Evolutionary conservation across 2,113 vertebrate genomes (phyloP).

Genomic region (Carassius auratus): DNA sequence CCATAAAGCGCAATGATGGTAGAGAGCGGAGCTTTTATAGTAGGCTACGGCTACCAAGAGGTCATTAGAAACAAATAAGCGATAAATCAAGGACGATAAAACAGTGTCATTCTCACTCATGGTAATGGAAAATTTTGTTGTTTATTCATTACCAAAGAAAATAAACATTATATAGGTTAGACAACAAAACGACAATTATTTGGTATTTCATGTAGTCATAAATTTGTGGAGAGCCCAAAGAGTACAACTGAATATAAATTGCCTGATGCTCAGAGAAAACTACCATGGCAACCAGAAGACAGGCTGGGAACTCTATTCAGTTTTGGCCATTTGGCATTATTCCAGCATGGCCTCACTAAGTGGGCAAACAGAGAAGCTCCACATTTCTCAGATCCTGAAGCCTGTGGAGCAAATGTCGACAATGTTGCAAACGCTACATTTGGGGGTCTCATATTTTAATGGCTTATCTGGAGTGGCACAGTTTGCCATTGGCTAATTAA

Average conservation of each 20-base stretch:
- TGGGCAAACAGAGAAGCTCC: conserved; percentile 45
- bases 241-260: conserved; percentile 55
- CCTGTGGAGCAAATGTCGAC: conserved; percentile 2
- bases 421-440: neutral
- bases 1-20: neutral
- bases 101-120: neutral
- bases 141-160: neutral
- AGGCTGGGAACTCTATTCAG: conserved; percentile 59
- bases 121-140: neutral
- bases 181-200: neutral
- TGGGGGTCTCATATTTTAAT: conserved; percentile 3
- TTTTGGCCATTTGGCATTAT: conserved; percentile 45
- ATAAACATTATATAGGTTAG: neutral
- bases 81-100: neutral
- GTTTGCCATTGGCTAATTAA: neutral
- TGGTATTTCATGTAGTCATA: neutral
- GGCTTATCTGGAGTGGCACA: neutral
- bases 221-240: conserved; percentile 33
- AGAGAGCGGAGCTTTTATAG: neutral
- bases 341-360: conserved; percentile 45
- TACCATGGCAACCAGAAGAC: conserved; percentile 57
- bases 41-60: neutral
- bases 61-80: neutral
- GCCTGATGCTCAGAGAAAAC: conserved; percentile 53
- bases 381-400: conserved; percentile 33